A percentile compares a stretch with the other conserved stretches of the same genome.
Conservation (phyloP, 2,797 vertebrate genomes). For the Novumbra hubbsi region DNA sequence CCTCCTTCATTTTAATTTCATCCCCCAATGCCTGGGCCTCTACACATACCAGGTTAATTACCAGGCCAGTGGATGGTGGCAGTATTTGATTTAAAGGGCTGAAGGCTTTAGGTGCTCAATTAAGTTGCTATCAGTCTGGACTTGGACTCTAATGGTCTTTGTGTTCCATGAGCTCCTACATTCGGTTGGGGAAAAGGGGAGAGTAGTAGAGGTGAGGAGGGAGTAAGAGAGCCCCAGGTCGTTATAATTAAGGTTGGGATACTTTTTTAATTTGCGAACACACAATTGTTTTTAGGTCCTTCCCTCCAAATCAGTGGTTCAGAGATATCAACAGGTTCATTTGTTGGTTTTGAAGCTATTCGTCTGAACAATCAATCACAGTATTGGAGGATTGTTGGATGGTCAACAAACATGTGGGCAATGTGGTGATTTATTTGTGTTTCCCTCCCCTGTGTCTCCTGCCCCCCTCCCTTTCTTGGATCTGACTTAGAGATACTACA, state of each 20-base stretch:
- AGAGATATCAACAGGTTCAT: conserved; percentile 76
- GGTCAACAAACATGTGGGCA: conserved; percentile 37
- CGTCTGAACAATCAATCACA: conserved; percentile 83
- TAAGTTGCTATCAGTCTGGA: conserved; percentile 96
- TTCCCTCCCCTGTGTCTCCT: conserved; percentile 5
- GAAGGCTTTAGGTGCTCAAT: conserved; percentile 96
- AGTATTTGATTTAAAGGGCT: conserved; percentile 97
- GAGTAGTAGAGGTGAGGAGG: not conserved
- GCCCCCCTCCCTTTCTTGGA: conserved; percentile 19
- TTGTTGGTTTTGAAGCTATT: conserved; percentile 80
- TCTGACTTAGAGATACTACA: conserved; percentile 42
- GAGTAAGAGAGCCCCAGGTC: conserved; percentile 83
- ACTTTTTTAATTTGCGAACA: conserved; percentile 97
- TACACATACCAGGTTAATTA: conserved; percentile 82
- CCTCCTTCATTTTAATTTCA: conserved; percentile 48
- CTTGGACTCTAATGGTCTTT: conserved; percentile 94
- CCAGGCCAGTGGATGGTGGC: conserved; percentile 86
- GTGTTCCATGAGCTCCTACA: conserved; percentile 86
- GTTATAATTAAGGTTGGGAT: conserved; percentile 97
- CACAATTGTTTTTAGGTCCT: conserved; percentile 89
- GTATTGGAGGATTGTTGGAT: conserved; percentile 60
- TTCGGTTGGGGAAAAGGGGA: conserved; percentile 57
- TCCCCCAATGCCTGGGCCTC: conserved; percentile 23
- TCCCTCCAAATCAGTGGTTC: conserved; percentile 76
- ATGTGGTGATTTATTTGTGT: conserved; percentile 58